Evolutionary conservation across 1,140 invertebrate species (phyloP), one percentile per base, ranked within the genome.

Genomic region (Zophobas morio): DNA sequence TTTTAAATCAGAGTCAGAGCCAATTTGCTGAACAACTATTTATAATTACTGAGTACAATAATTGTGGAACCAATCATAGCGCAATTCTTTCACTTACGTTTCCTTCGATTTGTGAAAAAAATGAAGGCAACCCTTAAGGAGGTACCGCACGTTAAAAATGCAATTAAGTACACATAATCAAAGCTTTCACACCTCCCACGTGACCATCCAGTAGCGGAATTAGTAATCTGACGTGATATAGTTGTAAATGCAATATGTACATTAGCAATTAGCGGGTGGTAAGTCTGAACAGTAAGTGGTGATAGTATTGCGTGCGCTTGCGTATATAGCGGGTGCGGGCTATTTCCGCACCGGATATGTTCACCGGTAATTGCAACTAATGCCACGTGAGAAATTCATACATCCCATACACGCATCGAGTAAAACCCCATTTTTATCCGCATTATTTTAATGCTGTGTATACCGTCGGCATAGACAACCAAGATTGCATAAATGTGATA

Each of bases 351-450:
- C 77, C 82, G 84, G 84, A 84, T 79, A 83, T 84, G 82, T 80
- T 75, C 79, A 81, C 84, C 84, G 84, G 84, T 84, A 84, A 84
- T 84, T 83, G 84, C 82, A 82, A 84, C 74, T 84, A 84, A 83
- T 82, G 79, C 79, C 80, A 81, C 80, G 72, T 74, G 49, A 56
- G 72, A 56, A 74, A 74, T 56, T 74, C 56, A 46, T 74, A 46
- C 70, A 72, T 51, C 70, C 37, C 51, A 66, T 66, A 66, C 60
- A 66, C 51, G 51, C 70, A 72, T 32, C 70, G 6, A 51, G 46
- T 32, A 72, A 72, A 72, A 72, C 70, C 47, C 46, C 47, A 72
- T 72, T 51, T 51, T 51, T 54, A 2, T 20, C 49, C 39, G 60
- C 2, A 39, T 6, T 36, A 60, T 36, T 54, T 54, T 5, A 34